Evolutionary conservation across 2,888 invertebrate species (phyloP).

Genomic region (Eubasilissa splendida): DNA sequence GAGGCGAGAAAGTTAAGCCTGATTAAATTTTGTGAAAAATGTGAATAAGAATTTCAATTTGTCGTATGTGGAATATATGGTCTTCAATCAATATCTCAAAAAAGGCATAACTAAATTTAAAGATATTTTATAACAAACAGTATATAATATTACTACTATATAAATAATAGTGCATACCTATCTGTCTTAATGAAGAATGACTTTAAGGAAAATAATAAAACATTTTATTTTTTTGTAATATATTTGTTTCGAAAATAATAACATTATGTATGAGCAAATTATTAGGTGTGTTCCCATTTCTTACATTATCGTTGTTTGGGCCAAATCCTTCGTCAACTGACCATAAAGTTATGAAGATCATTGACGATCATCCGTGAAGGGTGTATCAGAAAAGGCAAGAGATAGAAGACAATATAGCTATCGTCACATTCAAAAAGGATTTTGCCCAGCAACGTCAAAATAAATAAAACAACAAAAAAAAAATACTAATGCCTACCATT

Average conservation of each 20-base stretch:
- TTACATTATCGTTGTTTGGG: neutral
- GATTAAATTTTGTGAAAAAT: too few relatives aligned
- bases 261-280: constrained; percentile 52
- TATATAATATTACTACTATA: too few relatives aligned
- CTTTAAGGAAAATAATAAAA: neutral
- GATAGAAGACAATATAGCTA: neutral
- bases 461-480: too few relatives aligned
- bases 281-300: constrained; percentile 55
- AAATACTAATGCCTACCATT: too few relatives aligned
- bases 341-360: neutral
- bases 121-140: too few relatives aligned
- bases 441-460: neutral
- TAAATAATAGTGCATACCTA: too few relatives aligned
- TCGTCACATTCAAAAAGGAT: neutral
- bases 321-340: constrained; percentile 3
- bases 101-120: too few relatives aligned
- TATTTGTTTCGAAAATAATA: neutral
- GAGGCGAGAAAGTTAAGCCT: too few relatives aligned
- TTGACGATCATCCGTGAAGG: neutral
- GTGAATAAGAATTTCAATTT: too few relatives aligned
- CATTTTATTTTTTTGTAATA: neutral
- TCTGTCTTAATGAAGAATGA: too few relatives aligned
- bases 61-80: too few relatives aligned
- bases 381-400: neutral
- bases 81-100: too few relatives aligned